These are phyloP conservation scores for Gymnothorax reevesii DNA, from an alignment of 2,797 vertebrate genomes.

Conservation along the genomic window DNA sequence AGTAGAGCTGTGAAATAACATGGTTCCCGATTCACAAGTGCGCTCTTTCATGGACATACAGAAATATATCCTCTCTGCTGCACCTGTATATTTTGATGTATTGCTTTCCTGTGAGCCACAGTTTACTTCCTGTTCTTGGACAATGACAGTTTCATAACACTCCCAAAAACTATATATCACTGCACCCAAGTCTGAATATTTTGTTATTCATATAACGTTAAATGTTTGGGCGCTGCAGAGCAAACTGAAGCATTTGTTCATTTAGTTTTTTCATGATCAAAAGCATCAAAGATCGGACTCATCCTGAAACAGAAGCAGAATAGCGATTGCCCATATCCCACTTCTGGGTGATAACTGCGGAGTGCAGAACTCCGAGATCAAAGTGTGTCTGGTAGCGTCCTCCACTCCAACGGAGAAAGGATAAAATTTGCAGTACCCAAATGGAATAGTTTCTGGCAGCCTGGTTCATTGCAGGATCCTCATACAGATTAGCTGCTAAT, in stretches of 20 bases:
- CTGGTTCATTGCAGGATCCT: neutral
- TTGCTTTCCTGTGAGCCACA: neutral
- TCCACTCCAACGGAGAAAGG: neutral
- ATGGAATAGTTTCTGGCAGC: neutral
- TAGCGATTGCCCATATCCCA: neutral
- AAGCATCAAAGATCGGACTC: neutral
- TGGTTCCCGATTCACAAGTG: neutral
- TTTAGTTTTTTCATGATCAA: constrained; percentile 8
- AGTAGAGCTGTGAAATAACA: constrained; percentile 42
- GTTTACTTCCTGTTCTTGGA: neutral
- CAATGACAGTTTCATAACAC: neutral
- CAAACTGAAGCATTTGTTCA: neutral
- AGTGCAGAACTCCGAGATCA: neutral
- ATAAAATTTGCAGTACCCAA: neutral
- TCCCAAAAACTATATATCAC: neutral
- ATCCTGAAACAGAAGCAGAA: neutral
- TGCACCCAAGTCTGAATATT: neutral
- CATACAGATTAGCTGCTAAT: neutral
- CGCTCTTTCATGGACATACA: neutral
- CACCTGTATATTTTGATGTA: neutral
- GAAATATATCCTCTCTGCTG: neutral
- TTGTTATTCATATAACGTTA: neutral
- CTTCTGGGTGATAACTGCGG: neutral
- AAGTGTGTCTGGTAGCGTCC: neutral
- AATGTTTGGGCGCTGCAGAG: neutral